Percentiles rank a stretch among this genome's conserved stretches.
These are phyloP conservation scores for Myotis vivesi DNA, from an alignment of 2,797 vertebrate species.

Conservation along the genomic window DNA sequence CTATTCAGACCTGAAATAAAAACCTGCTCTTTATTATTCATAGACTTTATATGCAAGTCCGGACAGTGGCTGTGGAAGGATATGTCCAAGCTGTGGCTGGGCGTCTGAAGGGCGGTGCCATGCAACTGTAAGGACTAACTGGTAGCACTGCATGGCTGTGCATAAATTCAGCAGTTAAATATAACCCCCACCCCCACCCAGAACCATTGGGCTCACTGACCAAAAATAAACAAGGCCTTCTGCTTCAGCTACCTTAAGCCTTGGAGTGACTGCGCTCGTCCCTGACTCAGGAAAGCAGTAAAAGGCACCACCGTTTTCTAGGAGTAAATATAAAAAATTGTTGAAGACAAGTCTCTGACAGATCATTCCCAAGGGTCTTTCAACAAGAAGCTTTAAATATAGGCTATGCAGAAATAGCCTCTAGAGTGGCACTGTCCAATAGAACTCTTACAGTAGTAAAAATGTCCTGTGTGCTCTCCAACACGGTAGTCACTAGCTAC, in stretches of 20 bases:
- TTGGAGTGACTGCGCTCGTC: conserved; percentile 20
- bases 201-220: conserved; percentile 29
- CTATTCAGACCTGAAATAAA: conserved; percentile 71
- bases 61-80: conserved; percentile 79
- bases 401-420: neutral
- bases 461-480: neutral
- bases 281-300: conserved; percentile 22
- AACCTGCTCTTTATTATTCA: conserved; percentile 78
- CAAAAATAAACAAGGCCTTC: conserved; percentile 73
- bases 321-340: conserved; percentile 35
- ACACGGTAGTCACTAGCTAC: neutral
- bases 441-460: neutral
- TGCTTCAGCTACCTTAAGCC: conserved; percentile 58
- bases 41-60: conserved; percentile 77
- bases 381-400: neutral
- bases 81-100: conserved; percentile 81
- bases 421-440: neutral
- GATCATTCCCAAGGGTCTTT: neutral
- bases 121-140: conserved; percentile 57
- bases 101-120: conserved; percentile 63
- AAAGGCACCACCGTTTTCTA: conserved; percentile 37
- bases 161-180: conserved; percentile 58
- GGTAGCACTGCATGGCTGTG: conserved; percentile 58
- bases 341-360: neutral
- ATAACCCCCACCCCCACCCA: conserved; percentile 43